These are phyloP conservation scores for Netelia fuscicornis DNA, from an alignment of 2,888 invertebrate species.

Conservation along the genomic window DNA sequence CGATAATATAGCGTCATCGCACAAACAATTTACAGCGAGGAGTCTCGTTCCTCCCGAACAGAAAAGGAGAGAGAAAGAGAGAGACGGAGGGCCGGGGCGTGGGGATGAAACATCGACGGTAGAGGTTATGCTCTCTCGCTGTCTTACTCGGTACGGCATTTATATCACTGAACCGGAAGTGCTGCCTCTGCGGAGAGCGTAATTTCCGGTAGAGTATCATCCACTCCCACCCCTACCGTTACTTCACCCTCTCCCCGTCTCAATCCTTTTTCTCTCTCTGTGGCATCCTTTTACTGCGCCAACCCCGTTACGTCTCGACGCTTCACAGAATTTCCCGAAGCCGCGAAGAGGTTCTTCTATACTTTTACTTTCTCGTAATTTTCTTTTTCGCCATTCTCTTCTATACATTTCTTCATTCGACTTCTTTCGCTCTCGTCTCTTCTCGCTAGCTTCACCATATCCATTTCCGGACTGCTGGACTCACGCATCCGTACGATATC, in stretches of 20 bases:
- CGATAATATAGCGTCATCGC: constrained; percentile 42
- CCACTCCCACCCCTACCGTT: constrained; percentile 43
- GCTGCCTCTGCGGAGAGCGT: constrained; percentile 75
- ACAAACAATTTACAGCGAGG: constrained; percentile 36
- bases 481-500: constrained; percentile 61
- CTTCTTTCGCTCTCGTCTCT: constrained; percentile 13
- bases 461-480: constrained; percentile 20
- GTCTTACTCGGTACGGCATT: constrained; percentile 65
- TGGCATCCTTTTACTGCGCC: constrained; percentile 23
- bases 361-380: constrained; percentile 28
- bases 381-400: constrained; percentile 46
- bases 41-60: not conserved
- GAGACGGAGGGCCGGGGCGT: not conserved
- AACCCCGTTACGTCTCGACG: constrained; percentile 30
- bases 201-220: constrained; percentile 80
- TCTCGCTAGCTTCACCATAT: not conserved
- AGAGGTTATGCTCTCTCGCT: constrained; percentile 24
- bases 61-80: constrained; percentile 19
- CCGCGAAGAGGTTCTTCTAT: constrained; percentile 30
- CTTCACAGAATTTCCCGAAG: constrained; percentile 36
- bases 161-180: constrained; percentile 76
- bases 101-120: constrained; percentile 14
- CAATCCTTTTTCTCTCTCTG: constrained; percentile 7
- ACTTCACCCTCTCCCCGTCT: not conserved
- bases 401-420: constrained; percentile 8